Evolutionary conservation across 2,888 invertebrate species (phyloP).

Genomic region (Trachelus troglodyta): DNA sequence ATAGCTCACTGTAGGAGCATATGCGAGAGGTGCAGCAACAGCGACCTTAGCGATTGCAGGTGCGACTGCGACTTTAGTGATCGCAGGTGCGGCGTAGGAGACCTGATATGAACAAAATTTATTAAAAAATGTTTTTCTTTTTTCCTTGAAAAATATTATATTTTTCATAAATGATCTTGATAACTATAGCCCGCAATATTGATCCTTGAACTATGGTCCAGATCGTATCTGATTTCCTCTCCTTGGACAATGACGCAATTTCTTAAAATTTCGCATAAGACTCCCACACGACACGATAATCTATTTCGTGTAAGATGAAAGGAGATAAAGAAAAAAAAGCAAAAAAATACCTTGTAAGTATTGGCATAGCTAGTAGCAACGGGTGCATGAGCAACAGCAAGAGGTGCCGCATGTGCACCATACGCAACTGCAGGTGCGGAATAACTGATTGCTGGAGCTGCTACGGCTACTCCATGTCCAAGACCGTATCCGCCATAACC

Average conservation of each 20-base stretch:
- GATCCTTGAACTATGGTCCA: too few species aligned
- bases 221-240: too few species aligned
- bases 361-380: conserved; percentile 55
- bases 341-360: conserved; percentile 51
- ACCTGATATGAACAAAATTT: conserved; percentile 22
- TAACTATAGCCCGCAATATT: too few species aligned
- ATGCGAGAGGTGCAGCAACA: conserved; percentile 41
- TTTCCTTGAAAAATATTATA: too few species aligned
- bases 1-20: conserved; percentile 35
- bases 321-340: too few species aligned
- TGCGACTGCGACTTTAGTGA: conserved; percentile 39
- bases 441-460: conserved; percentile 33
- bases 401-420: conserved; percentile 17
- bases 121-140: too few species aligned
- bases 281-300: too few species aligned
- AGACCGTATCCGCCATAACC: conserved; percentile 36
- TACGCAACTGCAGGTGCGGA: conserved; percentile 36
- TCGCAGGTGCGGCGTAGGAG: conserved; percentile 42
- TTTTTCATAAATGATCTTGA: too few species aligned
- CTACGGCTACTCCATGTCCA: conserved; percentile 35
- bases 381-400: conserved; percentile 38
- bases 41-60: conserved; percentile 37
- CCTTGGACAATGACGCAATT: too few species aligned
- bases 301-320: too few species aligned
- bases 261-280: too few species aligned